A percentile compares a stretch with the other conserved stretches of the same genome.
phyloP scores from a whole-genome alignment of 2,113 vertebrate species.

The Emydura subglobosa region DNA sequence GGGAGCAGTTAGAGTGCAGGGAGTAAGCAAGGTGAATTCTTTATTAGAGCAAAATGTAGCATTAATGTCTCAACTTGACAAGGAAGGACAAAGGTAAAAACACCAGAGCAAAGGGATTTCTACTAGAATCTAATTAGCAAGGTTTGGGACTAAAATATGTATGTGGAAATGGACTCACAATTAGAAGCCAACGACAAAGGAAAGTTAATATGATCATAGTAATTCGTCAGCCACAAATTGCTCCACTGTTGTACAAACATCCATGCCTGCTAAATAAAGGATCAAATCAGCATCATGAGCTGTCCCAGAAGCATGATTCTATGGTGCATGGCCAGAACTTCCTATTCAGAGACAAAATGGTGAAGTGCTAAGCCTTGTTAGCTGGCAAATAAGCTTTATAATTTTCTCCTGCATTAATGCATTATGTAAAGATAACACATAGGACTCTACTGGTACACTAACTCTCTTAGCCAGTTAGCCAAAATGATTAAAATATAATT shows the following conservation, averaged over 20 bases:
- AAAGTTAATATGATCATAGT: not conserved
- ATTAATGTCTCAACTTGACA: constrained; percentile 52
- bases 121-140: not conserved
- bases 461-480: not conserved
- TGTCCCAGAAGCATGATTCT: not conserved
- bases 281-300: not conserved
- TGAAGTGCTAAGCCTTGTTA: not conserved
- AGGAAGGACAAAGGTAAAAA: constrained; percentile 62
- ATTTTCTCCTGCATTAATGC: not conserved
- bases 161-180: not conserved
- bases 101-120: constrained; percentile 33
- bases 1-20: constrained; percentile 71
- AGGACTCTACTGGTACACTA: not conserved
- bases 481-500: not conserved
- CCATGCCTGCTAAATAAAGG: constrained; percentile 8
- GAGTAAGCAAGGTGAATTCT: constrained; percentile 72
- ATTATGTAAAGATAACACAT: not conserved
- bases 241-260: not conserved
- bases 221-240: not conserved
- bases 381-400: not conserved
- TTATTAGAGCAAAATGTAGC: constrained; percentile 55
- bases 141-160: not conserved
- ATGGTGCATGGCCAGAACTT: not conserved
- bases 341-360: not conserved
- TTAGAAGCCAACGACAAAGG: not conserved